Conservation (phyloP, 2,888 invertebrate genomes). For the Notodonta ziczac region DNA sequence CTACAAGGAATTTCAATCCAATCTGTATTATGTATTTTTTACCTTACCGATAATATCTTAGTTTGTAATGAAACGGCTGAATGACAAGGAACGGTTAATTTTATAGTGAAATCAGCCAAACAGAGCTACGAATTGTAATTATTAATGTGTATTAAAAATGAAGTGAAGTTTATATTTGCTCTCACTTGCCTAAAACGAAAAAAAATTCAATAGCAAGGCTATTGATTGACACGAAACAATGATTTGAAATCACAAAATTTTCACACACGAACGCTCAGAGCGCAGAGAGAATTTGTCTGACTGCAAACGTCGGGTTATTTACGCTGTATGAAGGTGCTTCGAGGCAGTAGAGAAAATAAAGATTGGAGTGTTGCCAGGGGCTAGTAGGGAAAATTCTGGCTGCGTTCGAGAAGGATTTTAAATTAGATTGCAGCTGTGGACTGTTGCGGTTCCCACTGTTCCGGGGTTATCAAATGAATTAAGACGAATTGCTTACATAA, state of each 20-base stretch:
- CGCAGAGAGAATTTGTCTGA: conserved; percentile 55
- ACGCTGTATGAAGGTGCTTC: conserved; percentile 54
- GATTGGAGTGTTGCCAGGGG: conserved; percentile 66
- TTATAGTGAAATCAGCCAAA: too few relatives aligned
- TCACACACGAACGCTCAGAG: conserved; percentile 53
- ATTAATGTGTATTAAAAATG: too few relatives aligned
- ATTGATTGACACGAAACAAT: conserved; percentile 18
- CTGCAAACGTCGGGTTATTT: conserved; percentile 59
- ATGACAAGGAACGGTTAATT: too few relatives aligned
- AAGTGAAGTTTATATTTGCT: too few relatives aligned
- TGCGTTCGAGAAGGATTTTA: conserved; percentile 57
- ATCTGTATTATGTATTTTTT: not conserved
- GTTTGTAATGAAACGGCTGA: too few relatives aligned
- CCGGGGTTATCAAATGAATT: conserved; percentile 34
- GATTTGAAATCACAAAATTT: conserved; percentile 54
- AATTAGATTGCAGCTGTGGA: conserved; percentile 54
- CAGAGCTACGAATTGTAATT: too few relatives aligned
- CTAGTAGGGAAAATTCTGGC: conserved; percentile 49
- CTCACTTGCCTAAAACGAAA: too few relatives aligned
- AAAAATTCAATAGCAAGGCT: too few relatives aligned
- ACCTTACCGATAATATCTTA: not conserved
- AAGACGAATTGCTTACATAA: conserved; percentile 29
- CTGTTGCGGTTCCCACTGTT: conserved; percentile 31
- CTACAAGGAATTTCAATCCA: not conserved
- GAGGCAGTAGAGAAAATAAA: conserved; percentile 59